Evolutionary conservation across 2,797 vertebrate species (phyloP), one percentile per base, ranked within the genome.

Genomic region (Bovichtus diacanthus): DNA sequence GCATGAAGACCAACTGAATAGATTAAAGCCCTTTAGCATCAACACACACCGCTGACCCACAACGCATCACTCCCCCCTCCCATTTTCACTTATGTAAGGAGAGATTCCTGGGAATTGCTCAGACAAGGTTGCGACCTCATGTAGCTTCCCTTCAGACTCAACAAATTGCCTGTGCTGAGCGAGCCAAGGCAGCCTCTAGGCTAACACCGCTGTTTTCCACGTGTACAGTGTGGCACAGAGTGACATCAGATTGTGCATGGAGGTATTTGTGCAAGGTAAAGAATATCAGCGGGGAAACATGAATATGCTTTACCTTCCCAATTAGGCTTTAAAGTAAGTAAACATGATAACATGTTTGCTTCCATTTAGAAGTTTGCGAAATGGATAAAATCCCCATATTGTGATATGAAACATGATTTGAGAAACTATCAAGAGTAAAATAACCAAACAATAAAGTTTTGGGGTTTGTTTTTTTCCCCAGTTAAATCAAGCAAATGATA

Each of bases 31-130:
- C 15, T 62, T 72, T 54, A 47, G 55, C 64, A 66, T 81, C 43
- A 38, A 38, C 55, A 70, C 61, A 79, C 61, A 79, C 72, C 72
- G 77, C 59, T 56, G 74, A 80, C 72, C 81, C 68, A 56, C 51
- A 64, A 66, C 12, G 3, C 39, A 75, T 51, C 41, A 18, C 41
- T 5, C 54, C 29, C 25, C 19, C 18, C 50, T 43, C 64, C 62
- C 23, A 23, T 73, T 85, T 82, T 76, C 53, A 74, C 77, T 78
- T 84, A 66, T 46, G 80, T 80, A 86, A 84, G 60, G 50, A 68
- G 74, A 84, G 80, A 73, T 87, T 87, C 84, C 80, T 82, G 88
- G 71, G 86, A 92, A 87, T 80, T 70, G 80, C 74, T 83, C 56
- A 71, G 85, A 90, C 84, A 79, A 72, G 82, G 81, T 85, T 34